These are phyloP conservation scores for Heliangelus exortis DNA, from an alignment of 2,797 vertebrate species.

Conservation along the genomic window DNA sequence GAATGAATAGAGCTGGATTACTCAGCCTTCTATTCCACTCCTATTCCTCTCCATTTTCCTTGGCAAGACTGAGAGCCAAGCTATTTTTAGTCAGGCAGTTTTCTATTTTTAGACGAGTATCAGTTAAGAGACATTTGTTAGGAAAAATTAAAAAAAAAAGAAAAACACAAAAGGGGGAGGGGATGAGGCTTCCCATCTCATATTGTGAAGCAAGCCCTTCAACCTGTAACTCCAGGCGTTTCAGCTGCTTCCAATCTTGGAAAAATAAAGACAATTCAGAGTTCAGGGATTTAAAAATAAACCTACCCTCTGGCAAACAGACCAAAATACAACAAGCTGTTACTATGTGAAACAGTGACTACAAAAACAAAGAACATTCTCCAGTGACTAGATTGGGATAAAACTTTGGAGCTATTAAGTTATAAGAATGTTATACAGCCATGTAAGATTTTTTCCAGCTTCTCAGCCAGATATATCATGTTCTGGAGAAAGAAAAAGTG, in stretches of 20 bases:
- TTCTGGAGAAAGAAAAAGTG: constrained; percentile 52
- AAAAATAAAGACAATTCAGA: constrained; percentile 84
- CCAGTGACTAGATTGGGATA: constrained; percentile 75
- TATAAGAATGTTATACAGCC: constrained; percentile 76
- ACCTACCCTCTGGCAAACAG: constrained; percentile 82
- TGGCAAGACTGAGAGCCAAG: constrained; percentile 86
- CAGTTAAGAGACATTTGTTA: constrained; percentile 93
- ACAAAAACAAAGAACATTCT: constrained; percentile 83
- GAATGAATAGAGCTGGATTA: constrained; percentile 89
- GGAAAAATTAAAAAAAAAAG: constrained; percentile 77
- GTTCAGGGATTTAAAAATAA: constrained; percentile 83
- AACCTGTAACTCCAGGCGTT: constrained; percentile 86
- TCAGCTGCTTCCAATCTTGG: constrained; percentile 87
- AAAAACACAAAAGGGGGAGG: constrained; percentile 71
- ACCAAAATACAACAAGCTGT: constrained; percentile 87
- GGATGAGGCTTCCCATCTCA: constrained; percentile 77
- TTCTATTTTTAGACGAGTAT: constrained; percentile 96
- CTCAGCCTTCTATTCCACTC: constrained; percentile 87
- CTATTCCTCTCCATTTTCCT: constrained; percentile 96
- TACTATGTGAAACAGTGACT: constrained; percentile 81
- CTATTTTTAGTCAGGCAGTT: constrained; percentile 93
- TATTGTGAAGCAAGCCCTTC: constrained; percentile 81
- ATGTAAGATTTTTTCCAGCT: constrained; percentile 77
- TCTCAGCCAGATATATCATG: constrained; percentile 70
- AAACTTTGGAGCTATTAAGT: constrained; percentile 74